Evolutionary conservation across 1,140 invertebrate genomes (phyloP), one percentile per base, ranked within the genome.

Genomic region (Philopotamus ludificatus): DNA sequence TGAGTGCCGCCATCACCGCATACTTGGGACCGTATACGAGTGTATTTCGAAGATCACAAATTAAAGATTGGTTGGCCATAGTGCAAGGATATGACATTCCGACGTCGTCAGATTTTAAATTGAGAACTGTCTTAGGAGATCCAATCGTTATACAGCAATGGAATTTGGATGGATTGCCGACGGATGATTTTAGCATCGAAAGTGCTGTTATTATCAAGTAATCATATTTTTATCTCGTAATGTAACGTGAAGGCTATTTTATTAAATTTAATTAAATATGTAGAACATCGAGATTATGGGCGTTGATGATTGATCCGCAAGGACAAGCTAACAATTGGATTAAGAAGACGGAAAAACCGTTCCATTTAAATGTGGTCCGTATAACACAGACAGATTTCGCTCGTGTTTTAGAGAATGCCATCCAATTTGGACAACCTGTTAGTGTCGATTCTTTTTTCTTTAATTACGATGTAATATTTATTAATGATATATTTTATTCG

Each of bases 231-330:
- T 49, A 15, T 8, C 12, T 49, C 7, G 49, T 66, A 39, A 41
- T 21, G 9, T 66, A 58, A 22, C 12, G 8, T 10, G 12, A 23
- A 54, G 12, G 18, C 8, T 8, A 39, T 15, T 45, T 45, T 45
- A 15, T 8, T 3, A 7, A 45, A 45, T 51, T 51, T 26, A 53
- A 53, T 16, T 8, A 21, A 28, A 45, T 65, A 63, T 73, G 34
- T 57, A 92, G 90, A 74, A 89, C 90, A 74, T 86, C 93, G 2
- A 84, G 91, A 65, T 84, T 94, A 67, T 93, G 92, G 89, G 91
- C 94, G 0, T 74, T 98, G 15, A 92, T 97, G 87, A 95, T 98
- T 71, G 95, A 98, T 81, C 95, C 95, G 0, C 94, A 98, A 81
- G 88, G 87, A 7, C 94, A 97, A 78, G 95, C 94, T 0, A 95